Evolutionary conservation across 2,797 vertebrate species (phyloP).

Genomic region (Trematomus bernacchii): DNA sequence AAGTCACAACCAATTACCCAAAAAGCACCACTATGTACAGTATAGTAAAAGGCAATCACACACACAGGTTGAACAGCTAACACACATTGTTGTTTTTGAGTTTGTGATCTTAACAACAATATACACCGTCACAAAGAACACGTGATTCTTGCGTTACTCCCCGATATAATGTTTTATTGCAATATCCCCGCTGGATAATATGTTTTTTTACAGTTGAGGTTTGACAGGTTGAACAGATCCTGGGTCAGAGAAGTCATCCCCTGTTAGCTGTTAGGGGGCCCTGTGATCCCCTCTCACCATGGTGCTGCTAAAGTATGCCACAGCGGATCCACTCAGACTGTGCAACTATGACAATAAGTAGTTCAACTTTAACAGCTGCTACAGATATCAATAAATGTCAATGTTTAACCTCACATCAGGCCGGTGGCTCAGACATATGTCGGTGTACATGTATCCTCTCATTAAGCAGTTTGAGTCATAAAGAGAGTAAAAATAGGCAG

Average conservation of each 20-base stretch:
- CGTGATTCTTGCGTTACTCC: no score
- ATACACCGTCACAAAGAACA: background rate
- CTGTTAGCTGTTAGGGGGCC: background rate
- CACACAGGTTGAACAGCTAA: background rate
- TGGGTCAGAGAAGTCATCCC: background rate
- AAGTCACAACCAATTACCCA: background rate
- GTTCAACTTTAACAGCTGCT: conserved; percentile 1
- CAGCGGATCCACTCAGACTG: background rate
- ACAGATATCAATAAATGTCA: conserved; percentile 31
- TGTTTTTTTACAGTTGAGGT: background rate
- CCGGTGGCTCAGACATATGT: conserved; percentile 30
- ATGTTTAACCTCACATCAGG: conserved; percentile 19
- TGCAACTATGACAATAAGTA: conserved; percentile 18
- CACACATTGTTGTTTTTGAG: background rate
- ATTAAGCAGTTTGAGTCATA: conserved; percentile 64
- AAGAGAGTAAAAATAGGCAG: conserved; percentile 62
- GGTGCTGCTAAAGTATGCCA: background rate
- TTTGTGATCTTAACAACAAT: background rate
- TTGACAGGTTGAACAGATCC: background rate
- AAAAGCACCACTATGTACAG: background rate
- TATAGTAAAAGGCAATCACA: background rate
- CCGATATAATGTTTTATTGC: background rate
- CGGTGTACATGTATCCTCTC: conserved; percentile 45
- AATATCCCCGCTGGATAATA: background rate
- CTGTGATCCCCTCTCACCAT: background rate